Percentiles rank a stretch among this genome's conserved stretches.
These are phyloP conservation scores for Aelia acuminata DNA, from an alignment of 2,888 invertebrate genomes.

Conservation along the genomic window DNA sequence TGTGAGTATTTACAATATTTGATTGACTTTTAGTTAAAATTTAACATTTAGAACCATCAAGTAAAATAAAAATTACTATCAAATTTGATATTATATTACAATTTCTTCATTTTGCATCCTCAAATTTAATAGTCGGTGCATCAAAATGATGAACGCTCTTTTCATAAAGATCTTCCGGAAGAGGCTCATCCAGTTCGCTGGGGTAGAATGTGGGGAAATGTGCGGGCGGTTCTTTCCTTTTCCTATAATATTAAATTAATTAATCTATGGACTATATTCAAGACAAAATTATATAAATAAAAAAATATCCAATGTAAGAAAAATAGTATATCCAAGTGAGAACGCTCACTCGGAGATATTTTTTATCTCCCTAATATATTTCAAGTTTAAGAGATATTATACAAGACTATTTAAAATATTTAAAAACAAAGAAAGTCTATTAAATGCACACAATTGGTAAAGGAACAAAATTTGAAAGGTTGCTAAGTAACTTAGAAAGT, in stretches of 20 bases:
- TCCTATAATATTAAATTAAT: slow-evolving; percentile 38
- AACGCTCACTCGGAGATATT: too few relatives aligned
- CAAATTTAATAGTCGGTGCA: slow-evolving; percentile 79
- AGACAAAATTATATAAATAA: background rate
- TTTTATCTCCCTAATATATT: too few relatives aligned
- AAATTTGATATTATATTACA: background rate
- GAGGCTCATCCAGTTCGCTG: slow-evolving; percentile 72
- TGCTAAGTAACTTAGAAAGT: too few relatives aligned
- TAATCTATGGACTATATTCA: background rate
- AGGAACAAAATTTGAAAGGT: too few relatives aligned
- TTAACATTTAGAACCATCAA: background rate
- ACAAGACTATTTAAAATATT: too few relatives aligned
- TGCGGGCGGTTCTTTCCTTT: slow-evolving; percentile 50
- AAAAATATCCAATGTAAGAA: too few relatives aligned
- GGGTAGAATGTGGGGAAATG: slow-evolving; percentile 69
- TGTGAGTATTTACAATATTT: background rate
- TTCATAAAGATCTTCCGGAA: slow-evolving; percentile 82
- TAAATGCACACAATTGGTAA: too few relatives aligned
- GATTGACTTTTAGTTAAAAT: background rate
- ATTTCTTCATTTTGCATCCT: slow-evolving; percentile 69
- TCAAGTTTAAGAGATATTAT: too few relatives aligned
- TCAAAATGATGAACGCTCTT: slow-evolving; percentile 83
- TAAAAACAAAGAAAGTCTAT: too few relatives aligned
- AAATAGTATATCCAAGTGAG: too few relatives aligned
- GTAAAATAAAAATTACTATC: background rate